Percentiles rank a stretch among this genome's conserved stretches.
Evolutionary conservation across 2,797 vertebrate genomes (phyloP).

Genomic region (Oryzias sinensis): DNA sequence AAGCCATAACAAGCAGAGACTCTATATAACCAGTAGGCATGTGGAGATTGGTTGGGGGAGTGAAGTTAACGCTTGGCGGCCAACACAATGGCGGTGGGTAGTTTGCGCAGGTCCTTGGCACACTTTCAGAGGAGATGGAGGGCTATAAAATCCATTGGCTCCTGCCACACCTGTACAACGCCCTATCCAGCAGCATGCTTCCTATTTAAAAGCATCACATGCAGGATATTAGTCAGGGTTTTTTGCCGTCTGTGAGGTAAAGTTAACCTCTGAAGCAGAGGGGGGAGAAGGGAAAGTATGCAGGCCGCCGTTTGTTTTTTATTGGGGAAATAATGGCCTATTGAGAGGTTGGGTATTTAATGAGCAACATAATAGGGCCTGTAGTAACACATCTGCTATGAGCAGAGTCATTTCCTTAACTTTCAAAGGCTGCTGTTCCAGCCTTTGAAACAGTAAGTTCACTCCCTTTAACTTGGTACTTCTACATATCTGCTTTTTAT

Average conservation of each 20-base stretch:
- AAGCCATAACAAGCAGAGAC: slow-evolving; percentile 73
- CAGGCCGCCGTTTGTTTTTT: slow-evolving; percentile 78
- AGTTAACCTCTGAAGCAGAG: slow-evolving; percentile 71
- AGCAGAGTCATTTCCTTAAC: slow-evolving; percentile 77
- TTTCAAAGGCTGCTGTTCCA: slow-evolving; percentile 73
- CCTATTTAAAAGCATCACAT: slow-evolving; percentile 81
- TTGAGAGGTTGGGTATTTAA: slow-evolving; percentile 83
- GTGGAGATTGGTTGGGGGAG: slow-evolving; percentile 55
- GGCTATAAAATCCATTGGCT: slow-evolving; percentile 79
- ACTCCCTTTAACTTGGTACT: slow-evolving; percentile 60
- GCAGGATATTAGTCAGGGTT: slow-evolving; percentile 81
- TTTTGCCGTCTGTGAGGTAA: slow-evolving; percentile 78
- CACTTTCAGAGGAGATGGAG: slow-evolving; percentile 75
- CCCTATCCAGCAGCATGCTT: slow-evolving; percentile 75
- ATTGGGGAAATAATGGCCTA: slow-evolving; percentile 85
- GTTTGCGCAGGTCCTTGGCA: slow-evolving; percentile 75
- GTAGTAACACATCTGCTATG: slow-evolving; percentile 83
- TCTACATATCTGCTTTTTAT: slow-evolving; percentile 70
- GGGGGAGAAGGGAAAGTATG: slow-evolving; percentile 67
- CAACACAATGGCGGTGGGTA: slow-evolving; percentile 50
- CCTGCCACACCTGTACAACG: slow-evolving; percentile 79
- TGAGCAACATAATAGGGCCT: slow-evolving; percentile 82
- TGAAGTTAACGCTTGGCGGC: slow-evolving; percentile 66
- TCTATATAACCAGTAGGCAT: slow-evolving; percentile 70
- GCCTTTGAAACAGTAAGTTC: slow-evolving; percentile 67